phyloP scores from a whole-genome alignment of 2,113 vertebrate species.

The Crotophaga sulcirostris region DNA sequence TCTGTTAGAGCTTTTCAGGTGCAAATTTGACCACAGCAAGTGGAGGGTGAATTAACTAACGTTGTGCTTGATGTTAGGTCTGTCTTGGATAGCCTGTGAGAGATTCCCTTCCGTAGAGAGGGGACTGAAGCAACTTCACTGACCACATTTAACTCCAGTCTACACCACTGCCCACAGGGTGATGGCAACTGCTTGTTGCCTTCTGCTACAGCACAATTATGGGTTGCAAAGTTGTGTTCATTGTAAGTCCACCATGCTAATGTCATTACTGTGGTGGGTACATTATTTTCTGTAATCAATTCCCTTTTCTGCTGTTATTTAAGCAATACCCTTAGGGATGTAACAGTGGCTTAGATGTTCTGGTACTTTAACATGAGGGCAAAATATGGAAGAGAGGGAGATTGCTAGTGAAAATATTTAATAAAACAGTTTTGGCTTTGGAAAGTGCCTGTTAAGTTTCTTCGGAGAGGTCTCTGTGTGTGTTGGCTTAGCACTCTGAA shows the following conservation, averaged over 20 bases:
- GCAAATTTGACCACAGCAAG: neutral
- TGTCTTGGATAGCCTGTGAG: neutral
- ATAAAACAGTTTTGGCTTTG: neutral
- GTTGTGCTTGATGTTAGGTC: neutral
- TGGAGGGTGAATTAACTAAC: neutral
- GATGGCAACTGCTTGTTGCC: neutral
- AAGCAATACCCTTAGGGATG: accelerated
- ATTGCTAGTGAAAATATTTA: neutral
- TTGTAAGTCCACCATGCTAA: neutral
- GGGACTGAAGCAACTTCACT: neutral
- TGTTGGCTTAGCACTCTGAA: neutral
- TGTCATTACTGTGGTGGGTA: too few species aligned
- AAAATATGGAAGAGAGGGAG: neutral
- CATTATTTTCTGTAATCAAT: neutral
- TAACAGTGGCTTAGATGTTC: neutral
- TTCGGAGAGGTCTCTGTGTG: neutral
- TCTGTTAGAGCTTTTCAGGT: neutral
- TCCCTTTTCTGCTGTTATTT: neutral
- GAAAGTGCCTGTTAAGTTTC: neutral
- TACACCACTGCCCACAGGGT: too few species aligned
- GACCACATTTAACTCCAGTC: neutral
- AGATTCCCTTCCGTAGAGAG: neutral
- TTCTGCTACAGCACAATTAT: neutral
- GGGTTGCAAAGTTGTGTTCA: accelerated
- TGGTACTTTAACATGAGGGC: neutral